A percentile compares a stretch with the other conserved stretches of the same genome.
These are phyloP conservation scores for Scaptomyza hsui DNA, from an alignment of 1,140 invertebrate genomes.

Conservation along the genomic window DNA sequence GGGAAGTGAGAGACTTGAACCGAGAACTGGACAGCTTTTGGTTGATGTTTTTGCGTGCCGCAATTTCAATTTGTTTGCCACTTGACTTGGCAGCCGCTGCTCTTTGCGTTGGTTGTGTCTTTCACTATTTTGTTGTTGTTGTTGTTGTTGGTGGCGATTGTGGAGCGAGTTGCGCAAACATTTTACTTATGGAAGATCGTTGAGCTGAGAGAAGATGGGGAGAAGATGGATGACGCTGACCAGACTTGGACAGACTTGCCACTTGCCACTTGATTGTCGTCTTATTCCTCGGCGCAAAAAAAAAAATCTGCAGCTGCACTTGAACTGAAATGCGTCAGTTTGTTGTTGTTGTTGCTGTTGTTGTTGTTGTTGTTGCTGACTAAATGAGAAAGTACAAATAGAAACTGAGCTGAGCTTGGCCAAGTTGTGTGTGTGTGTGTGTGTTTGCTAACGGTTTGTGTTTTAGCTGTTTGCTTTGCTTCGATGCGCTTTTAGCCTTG, in stretches of 20 bases:
- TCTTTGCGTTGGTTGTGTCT: slow-evolving; percentile 38
- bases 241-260: slow-evolving; percentile 22
- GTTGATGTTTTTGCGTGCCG: slow-evolving; percentile 76
- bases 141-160: slow-evolving; percentile 42
- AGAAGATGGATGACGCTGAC: slow-evolving; percentile 24
- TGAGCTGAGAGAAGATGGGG: slow-evolving; percentile 1
- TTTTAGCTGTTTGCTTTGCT: slow-evolving; percentile 25
- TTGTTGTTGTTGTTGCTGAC: slow-evolving; percentile 23
- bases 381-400: slow-evolving; percentile 81
- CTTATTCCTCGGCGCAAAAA: slow-evolving; percentile 29
- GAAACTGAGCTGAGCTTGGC: slow-evolving; percentile 65
- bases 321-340: slow-evolving; percentile 78
- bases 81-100: slow-evolving; percentile 34
- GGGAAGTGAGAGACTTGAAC: not conserved
- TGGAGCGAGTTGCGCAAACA: slow-evolving; percentile 72
- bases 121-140: slow-evolving; percentile 55
- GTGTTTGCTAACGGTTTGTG: slow-evolving; percentile 30
- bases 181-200: slow-evolving; percentile 67
- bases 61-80: slow-evolving; percentile 79
- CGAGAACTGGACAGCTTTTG: slow-evolving; percentile 25
- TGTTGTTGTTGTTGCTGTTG: slow-evolving; percentile 17
- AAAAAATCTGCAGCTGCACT: slow-evolving; percentile 63
- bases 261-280: slow-evolving; percentile 52
- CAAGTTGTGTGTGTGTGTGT: slow-evolving; percentile 23
- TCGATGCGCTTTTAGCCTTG: slow-evolving; percentile 45